Conservation (phyloP, 1,140 invertebrate genomes). For the Epicauta chinensis region DNA sequence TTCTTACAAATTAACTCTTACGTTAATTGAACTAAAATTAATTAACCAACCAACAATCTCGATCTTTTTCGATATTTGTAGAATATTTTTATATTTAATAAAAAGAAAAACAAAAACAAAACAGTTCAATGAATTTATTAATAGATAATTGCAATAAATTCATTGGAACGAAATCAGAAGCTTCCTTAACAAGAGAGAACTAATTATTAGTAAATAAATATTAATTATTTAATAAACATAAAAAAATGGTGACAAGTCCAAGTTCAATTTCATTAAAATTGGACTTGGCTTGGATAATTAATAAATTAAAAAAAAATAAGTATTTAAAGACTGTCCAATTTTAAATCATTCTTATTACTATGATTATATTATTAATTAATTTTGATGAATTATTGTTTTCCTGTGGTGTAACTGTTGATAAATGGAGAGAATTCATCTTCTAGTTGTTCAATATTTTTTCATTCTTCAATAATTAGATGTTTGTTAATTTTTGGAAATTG, state of each 20-base stretch:
- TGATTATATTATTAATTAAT: conserved; percentile 1
- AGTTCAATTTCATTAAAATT: not conserved
- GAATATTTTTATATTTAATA: not conserved
- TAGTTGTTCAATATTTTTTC: not conserved
- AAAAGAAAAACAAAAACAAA: not conserved
- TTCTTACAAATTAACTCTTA: not conserved
- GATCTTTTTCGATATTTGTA: not conserved
- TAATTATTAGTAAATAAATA: conserved; percentile 1
- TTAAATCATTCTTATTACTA: conserved; percentile 1
- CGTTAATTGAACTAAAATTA: not conserved
- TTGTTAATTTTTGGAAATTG: conserved; percentile 1
- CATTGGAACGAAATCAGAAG: conserved; percentile 3
- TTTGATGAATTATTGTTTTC: not conserved
- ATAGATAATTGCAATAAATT: conserved; percentile 1
- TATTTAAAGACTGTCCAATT: conserved; percentile 21
- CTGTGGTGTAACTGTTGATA: conserved; percentile 11
- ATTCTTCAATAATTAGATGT: not conserved
- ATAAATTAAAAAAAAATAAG: not conserved
- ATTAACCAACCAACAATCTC: not conserved
- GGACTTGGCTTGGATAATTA: not conserved
- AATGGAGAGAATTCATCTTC: conserved; percentile 2
- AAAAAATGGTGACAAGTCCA: too few relatives aligned
- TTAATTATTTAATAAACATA: conserved; percentile 5
- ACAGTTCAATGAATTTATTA: not conserved
- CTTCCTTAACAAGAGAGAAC: conserved; percentile 4